These are phyloP conservation scores for Eretmodus cyanostictus DNA, from an alignment of 2,113 vertebrate genomes.

Conservation along the genomic window DNA sequence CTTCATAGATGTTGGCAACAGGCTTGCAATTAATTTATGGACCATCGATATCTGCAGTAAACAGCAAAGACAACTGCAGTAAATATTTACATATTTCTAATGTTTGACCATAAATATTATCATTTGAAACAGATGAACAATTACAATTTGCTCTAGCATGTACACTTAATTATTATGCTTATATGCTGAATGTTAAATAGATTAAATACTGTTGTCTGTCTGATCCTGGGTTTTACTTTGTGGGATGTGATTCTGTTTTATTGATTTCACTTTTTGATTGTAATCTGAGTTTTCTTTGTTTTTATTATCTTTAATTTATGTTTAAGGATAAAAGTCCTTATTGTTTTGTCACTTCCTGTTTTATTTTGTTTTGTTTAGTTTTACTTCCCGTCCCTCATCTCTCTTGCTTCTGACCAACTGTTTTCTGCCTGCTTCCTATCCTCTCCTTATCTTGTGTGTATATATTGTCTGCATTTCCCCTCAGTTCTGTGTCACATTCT, in stretches of 20 bases:
- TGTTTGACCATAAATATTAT: background rate
- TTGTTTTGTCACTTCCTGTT: background rate
- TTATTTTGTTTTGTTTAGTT: background rate
- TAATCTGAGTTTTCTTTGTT: background rate
- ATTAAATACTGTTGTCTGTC: background rate
- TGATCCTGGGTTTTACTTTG: background rate
- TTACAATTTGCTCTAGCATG: background rate
- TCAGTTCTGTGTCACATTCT: background rate
- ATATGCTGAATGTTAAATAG: background rate
- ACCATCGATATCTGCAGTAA: conserved; percentile 30
- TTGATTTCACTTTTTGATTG: background rate
- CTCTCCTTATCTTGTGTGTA: background rate
- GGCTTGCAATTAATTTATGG: conserved; percentile 29
- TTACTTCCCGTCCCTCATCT: background rate
- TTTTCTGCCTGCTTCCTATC: background rate
- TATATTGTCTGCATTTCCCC: background rate
- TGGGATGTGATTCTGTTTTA: background rate
- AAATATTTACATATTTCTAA: background rate
- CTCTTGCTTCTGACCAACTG: background rate
- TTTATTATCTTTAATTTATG: background rate
- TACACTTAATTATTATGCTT: background rate
- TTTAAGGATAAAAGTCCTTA: background rate
- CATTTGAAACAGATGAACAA: background rate
- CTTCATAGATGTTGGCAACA: conserved; percentile 32
- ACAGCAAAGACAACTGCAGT: background rate